Conservation (phyloP, 64 coral and sea anemone genomes). For the Catalaphyllia jardinei region DNA sequence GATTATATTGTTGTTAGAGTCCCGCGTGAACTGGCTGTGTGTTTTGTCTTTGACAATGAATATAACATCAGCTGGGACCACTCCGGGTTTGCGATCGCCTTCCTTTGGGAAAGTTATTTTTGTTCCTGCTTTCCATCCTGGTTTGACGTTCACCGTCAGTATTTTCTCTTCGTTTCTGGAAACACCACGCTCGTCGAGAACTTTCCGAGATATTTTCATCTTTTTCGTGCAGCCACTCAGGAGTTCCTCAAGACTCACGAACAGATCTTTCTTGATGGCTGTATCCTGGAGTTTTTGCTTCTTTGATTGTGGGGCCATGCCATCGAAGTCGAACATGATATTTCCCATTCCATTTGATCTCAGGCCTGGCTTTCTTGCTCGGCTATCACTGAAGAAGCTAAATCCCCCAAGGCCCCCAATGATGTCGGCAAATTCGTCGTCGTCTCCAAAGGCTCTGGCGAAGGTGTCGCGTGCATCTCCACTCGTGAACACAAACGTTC, state of each 20-base stretch:
- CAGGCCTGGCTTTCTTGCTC: neutral
- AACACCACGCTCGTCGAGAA: conserved; percentile 27
- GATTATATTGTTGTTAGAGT: conserved; percentile 78
- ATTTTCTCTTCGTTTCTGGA: conserved; percentile 58
- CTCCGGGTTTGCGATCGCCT: conserved; percentile 81
- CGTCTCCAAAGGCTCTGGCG: conserved; percentile 72
- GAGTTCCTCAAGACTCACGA: conserved; percentile 49
- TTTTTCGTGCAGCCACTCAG: conserved; percentile 44
- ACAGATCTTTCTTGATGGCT: conserved; percentile 49
- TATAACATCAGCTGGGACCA: conserved; percentile 86
- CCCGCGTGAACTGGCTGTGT: conserved; percentile 67
- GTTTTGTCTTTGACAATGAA: conserved; percentile 76
- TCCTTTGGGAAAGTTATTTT: conserved; percentile 81
- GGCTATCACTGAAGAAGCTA: conserved; percentile 50
- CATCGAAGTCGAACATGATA: conserved; percentile 56
- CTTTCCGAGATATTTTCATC: conserved; percentile 51
- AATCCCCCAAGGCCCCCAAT: conserved; percentile 84
- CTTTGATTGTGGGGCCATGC: conserved; percentile 8
- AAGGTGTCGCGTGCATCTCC: conserved; percentile 84
- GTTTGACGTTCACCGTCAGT: conserved; percentile 56
- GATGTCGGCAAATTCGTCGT: conserved; percentile 88
- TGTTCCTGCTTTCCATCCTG: conserved; percentile 66
- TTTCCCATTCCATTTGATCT: conserved; percentile 14
- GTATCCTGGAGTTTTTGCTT: conserved; percentile 51
- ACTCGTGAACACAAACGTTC: conserved; percentile 67